Evolutionary conservation across 2,888 invertebrate genomes (phyloP).

Genomic region (Brachynemurus nebulosus): DNA sequence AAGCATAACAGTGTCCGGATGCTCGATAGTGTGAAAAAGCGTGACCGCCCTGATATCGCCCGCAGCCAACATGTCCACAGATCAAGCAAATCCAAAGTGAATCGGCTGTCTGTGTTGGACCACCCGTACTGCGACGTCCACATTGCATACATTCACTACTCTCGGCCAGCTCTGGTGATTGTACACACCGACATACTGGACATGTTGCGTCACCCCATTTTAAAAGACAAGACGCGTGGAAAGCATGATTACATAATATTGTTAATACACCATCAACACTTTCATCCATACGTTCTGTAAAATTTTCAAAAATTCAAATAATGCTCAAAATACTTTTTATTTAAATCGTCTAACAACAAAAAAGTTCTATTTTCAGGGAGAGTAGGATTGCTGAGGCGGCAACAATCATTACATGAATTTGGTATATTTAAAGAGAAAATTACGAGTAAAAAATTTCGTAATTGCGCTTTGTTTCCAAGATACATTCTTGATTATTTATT

Average conservation of each 20-base stretch:
- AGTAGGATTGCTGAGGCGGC: too few relatives aligned
- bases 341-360: too few relatives aligned
- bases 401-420: too few relatives aligned
- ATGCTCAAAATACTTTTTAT: too few relatives aligned
- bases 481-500: too few relatives aligned
- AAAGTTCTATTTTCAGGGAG: too few relatives aligned
- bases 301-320: constrained; percentile 11
- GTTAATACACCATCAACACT: constrained; percentile 95
- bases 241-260: constrained; percentile 96
- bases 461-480: too few relatives aligned
- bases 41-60: constrained; percentile 73
- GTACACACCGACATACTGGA: constrained; percentile 81
- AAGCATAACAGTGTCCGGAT: constrained; percentile 93
- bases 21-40: constrained; percentile 91
- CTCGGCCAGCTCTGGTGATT: constrained; percentile 40
- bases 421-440: too few relatives aligned
- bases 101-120: constrained; percentile 41
- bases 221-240: constrained; percentile 88
- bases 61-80: constrained; percentile 97
- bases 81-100: constrained; percentile 98
- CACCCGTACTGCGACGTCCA: constrained; percentile 26
- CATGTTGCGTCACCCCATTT: constrained; percentile 97
- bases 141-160: constrained; percentile 45
- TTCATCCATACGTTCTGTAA: constrained; percentile 89
- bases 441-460: too few relatives aligned